phyloP scores from a whole-genome alignment of 2,888 invertebrate species.

The Tetragonula carbonaria region DNA sequence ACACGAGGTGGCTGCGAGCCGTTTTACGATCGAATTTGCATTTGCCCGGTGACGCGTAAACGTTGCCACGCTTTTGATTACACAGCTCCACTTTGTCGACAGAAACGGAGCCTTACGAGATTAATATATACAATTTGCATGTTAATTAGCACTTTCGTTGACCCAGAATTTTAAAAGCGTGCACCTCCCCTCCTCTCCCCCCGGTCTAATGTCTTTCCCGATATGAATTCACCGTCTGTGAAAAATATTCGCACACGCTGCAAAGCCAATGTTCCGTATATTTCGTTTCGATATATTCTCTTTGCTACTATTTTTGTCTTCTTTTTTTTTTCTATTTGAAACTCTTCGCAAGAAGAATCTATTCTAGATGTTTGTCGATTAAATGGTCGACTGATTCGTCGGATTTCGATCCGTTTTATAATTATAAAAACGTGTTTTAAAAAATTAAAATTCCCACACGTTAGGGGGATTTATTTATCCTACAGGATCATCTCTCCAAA shows the following conservation, averaged over 20 bases:
- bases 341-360: too few relatives aligned
- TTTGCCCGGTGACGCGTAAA: constrained; percentile 33
- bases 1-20: not conserved
- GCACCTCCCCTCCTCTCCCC: not conserved
- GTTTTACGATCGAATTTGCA: constrained; percentile 41
- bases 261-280: constrained; percentile 36
- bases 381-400: too few relatives aligned
- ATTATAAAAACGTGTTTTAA: too few relatives aligned
- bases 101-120: constrained; percentile 35
- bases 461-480: too few relatives aligned
- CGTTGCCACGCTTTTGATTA: constrained; percentile 45
- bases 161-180: constrained; percentile 46
- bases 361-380: too few relatives aligned
- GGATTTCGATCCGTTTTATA: too few relatives aligned
- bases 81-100: not conserved
- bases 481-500: too few relatives aligned
- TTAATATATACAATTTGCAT: constrained; percentile 53
- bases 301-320: not conserved
- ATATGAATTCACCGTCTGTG: constrained; percentile 43
- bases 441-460: too few relatives aligned
- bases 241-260: constrained; percentile 38
- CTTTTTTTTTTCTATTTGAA: not conserved
- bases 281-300: constrained; percentile 20
- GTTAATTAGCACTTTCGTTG: constrained; percentile 52
- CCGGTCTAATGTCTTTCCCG: constrained; percentile 47